phyloP scores from a whole-genome alignment of 53 echinoderm and acorn worm species.

The Paracentrotus lividus region DNA sequence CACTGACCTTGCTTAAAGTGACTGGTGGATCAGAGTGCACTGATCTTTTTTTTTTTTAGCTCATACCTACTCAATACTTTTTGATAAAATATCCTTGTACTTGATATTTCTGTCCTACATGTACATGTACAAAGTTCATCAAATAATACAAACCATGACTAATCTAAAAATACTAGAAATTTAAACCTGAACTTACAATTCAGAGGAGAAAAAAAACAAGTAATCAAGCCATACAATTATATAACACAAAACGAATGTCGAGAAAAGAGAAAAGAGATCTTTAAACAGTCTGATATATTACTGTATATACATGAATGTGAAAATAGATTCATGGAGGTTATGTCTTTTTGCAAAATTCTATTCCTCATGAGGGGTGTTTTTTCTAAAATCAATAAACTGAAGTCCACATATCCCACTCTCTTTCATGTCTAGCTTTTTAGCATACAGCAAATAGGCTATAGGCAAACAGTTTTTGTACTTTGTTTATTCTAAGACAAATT shows the following conservation, averaged over 20 bases:
- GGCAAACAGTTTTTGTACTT: not conserved
- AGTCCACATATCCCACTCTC: not conserved
- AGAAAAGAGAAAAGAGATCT: not conserved
- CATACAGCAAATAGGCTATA: not conserved
- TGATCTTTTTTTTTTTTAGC: too few species aligned
- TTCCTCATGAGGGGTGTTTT: too few species aligned
- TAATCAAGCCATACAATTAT: too few species aligned
- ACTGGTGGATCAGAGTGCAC: not conserved
- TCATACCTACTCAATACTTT: too few species aligned
- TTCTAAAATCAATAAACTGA: not conserved
- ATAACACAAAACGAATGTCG: too few species aligned
- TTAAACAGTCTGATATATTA: not conserved
- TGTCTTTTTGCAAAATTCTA: not conserved
- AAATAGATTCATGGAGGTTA: not conserved
- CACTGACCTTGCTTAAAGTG: not conserved
- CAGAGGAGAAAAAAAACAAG: too few species aligned
- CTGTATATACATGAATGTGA: not conserved
- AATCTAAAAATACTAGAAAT: too few species aligned
- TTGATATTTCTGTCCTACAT: not conserved
- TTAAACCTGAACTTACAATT: too few species aligned
- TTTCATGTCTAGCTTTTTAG: not conserved
- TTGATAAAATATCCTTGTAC: too few species aligned
- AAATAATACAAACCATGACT: too few species aligned
- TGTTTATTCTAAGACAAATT: conserved; percentile 7
- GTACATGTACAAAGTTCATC: too few species aligned